Evolutionary conservation across 2,888 invertebrate species (phyloP).

Genomic region (Parnassius smintheus): DNA sequence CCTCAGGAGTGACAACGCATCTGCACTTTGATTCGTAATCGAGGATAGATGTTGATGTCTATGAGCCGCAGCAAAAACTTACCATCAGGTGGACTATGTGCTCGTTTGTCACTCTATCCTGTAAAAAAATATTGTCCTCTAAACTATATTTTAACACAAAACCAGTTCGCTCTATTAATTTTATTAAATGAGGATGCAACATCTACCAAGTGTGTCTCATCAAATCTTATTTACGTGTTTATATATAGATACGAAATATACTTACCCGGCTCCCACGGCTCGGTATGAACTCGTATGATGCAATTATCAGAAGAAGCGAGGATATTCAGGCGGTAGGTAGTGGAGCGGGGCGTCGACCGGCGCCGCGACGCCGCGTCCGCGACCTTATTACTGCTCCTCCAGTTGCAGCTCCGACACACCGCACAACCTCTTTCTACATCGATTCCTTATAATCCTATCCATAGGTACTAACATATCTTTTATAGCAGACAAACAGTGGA

Average conservation of each 20-base stretch:
- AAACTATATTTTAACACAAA: neutral
- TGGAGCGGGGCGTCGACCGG: slow-evolving; percentile 60
- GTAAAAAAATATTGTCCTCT: too few relatives aligned
- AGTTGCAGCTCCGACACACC: slow-evolving; percentile 50
- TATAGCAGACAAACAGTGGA: neutral
- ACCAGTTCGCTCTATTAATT: neutral
- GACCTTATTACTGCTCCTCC: slow-evolving; percentile 65
- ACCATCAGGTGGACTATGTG: too few relatives aligned
- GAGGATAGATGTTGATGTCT: too few relatives aligned
- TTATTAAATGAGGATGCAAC: slow-evolving; percentile 3
- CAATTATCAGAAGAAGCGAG: slow-evolving; percentile 24
- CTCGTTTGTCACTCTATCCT: too few relatives aligned
- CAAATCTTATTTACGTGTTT: slow-evolving; percentile 12
- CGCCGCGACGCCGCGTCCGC: slow-evolving; percentile 68
- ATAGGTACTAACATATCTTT: slow-evolving; percentile 17
- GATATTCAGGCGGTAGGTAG: slow-evolving; percentile 15
- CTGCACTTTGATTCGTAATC: too few relatives aligned
- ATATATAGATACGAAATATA: slow-evolving; percentile 1
- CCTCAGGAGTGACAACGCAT: too few relatives aligned
- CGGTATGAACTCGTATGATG: slow-evolving; percentile 20
- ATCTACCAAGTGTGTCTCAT: slow-evolving; percentile 3
- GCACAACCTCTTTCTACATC: slow-evolving; percentile 66
- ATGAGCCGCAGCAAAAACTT: too few relatives aligned
- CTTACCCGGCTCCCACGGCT: neutral
- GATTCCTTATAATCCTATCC: slow-evolving; percentile 53